Evolutionary conservation across 2,113 vertebrate genomes (phyloP).

Genomic region (Cepphus grylle): DNA sequence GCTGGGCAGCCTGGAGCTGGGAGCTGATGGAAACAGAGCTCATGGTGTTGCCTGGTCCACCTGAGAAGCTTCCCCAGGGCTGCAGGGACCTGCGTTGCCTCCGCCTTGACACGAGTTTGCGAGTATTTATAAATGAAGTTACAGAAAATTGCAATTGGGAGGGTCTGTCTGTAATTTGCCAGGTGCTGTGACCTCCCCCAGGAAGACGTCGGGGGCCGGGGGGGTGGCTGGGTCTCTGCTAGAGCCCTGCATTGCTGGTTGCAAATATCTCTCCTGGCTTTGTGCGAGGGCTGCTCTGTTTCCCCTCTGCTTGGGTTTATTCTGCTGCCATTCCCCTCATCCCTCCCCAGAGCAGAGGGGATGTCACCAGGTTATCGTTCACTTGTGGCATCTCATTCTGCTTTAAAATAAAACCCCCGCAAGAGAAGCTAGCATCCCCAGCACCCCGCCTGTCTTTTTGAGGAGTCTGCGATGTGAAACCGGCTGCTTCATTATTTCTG

Average conservation of each 20-base stretch:
- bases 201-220: neutral
- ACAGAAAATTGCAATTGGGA: no score
- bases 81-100: neutral
- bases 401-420: neutral
- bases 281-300: neutral
- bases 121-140: neutral
- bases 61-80: neutral
- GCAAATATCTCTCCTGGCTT: fast-evolving
- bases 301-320: neutral
- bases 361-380: neutral
- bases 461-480: neutral
- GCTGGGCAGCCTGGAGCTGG: neutral
- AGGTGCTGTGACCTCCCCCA: fast-evolving
- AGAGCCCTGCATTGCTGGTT: fast-evolving
- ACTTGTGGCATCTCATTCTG: neutral
- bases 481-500: neutral
- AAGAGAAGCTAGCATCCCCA: neutral
- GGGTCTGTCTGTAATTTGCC: fast-evolving
- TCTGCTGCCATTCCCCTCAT: neutral
- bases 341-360: neutral
- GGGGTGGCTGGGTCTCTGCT: neutral
- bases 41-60: fast-evolving
- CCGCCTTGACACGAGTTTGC: neutral
- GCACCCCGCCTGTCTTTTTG: neutral
- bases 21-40: neutral